These are phyloP conservation scores for Petrophora chlorosata DNA, from an alignment of 2,888 invertebrate genomes.

Conservation along the genomic window DNA sequence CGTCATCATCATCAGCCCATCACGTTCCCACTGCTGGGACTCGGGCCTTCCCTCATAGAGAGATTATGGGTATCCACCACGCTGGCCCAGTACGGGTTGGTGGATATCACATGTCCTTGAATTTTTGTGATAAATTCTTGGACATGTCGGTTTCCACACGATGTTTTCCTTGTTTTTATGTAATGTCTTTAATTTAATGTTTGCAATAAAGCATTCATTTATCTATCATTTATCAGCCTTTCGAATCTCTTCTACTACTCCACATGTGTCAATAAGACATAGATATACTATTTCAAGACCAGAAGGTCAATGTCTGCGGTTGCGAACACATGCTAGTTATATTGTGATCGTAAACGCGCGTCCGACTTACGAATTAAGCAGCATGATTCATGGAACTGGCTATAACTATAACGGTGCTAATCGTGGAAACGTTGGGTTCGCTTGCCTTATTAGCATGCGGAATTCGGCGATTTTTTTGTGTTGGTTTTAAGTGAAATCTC, in stretches of 20 bases:
- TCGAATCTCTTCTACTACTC: slow-evolving; percentile 17
- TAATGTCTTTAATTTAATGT: no score
- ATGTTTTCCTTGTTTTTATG: no score
- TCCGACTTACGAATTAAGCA: slow-evolving; percentile 19
- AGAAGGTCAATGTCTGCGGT: slow-evolving; percentile 75
- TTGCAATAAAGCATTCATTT: background rate
- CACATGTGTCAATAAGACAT: slow-evolving; percentile 36
- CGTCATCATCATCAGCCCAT: no score
- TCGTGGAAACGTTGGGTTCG: slow-evolving; percentile 29
- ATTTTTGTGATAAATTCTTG: no score
- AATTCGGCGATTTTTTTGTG: background rate
- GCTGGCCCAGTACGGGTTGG: no score
- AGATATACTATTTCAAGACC: slow-evolving; percentile 59
- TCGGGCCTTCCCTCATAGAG: no score
- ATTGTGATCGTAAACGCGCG: slow-evolving; percentile 44
- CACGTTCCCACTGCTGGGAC: no score
- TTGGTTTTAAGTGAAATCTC: background rate
- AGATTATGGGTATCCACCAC: no score
- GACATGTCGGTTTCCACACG: no score
- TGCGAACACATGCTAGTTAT: slow-evolving; percentile 44
- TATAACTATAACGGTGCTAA: slow-evolving; percentile 26
- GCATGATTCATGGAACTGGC: slow-evolving; percentile 18
- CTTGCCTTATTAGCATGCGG: slow-evolving; percentile 15
- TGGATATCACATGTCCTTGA: no score
- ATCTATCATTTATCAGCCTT: slow-evolving; percentile 22